Evolutionary conservation across 2,888 invertebrate genomes (phyloP).

Genomic region (Epinotia demarniana): DNA sequence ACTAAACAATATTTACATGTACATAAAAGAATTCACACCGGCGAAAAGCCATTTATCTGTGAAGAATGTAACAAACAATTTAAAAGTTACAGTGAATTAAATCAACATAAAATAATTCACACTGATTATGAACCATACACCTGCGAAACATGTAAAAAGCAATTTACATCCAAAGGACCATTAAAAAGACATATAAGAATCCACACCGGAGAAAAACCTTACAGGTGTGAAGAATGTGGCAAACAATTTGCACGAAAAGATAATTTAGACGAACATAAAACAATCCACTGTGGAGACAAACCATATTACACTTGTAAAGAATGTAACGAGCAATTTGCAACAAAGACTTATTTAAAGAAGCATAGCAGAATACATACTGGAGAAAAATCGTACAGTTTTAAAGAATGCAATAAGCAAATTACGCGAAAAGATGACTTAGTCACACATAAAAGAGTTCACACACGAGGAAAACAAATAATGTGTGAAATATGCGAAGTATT

Average conservation of each 20-base stretch:
- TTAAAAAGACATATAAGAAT: too few species aligned
- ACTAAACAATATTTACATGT: too few species aligned
- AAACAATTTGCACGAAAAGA: background rate
- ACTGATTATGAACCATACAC: too few species aligned
- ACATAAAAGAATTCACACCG: background rate
- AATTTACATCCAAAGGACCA: too few species aligned
- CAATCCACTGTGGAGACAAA: background rate
- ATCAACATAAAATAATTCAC: too few species aligned
- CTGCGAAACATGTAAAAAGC: too few species aligned
- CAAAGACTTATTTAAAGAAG: background rate
- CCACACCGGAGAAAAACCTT: too few species aligned
- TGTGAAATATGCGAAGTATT: background rate
- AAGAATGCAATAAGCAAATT: background rate
- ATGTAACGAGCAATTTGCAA: background rate
- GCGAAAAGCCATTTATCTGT: background rate
- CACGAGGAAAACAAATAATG: background rate
- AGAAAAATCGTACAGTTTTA: background rate
- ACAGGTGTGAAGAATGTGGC: too few species aligned
- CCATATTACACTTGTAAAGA: background rate
- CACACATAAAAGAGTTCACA: background rate
- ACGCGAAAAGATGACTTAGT: background rate
- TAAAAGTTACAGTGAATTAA: too few species aligned
- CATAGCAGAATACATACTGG: background rate
- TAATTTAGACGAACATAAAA: background rate
- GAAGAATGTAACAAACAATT: background rate